Evolutionary conservation across 1,140 invertebrate genomes (phyloP).

Genomic region (Calliphora vicina): DNA sequence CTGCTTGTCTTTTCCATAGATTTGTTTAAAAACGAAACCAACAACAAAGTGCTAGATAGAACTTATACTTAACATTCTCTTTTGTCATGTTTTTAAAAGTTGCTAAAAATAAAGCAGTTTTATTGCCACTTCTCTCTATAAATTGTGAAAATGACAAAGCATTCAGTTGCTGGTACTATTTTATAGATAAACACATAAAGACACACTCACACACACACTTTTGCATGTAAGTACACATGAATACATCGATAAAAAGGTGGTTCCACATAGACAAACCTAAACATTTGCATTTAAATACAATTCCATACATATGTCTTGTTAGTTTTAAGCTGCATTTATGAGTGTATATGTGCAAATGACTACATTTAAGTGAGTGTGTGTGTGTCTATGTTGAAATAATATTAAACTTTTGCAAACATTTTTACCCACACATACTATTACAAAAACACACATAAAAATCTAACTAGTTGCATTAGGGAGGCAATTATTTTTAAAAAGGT

Average conservation of each 20-base stretch:
- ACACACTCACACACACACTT: background rate
- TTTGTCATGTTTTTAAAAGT: background rate
- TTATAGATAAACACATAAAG: background rate
- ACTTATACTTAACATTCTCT: background rate
- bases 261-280: background rate
- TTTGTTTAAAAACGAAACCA: background rate
- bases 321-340: background rate
- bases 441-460: background rate
- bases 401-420: background rate
- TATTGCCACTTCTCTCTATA: background rate
- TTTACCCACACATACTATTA: background rate
- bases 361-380: background rate
- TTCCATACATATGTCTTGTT: background rate
- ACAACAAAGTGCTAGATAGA: background rate
- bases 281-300: background rate
- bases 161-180: background rate
- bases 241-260: background rate
- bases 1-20: background rate
- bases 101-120: background rate
- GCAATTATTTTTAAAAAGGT: background rate
- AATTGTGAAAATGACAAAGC: slow-evolving; percentile 5
- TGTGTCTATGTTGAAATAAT: background rate
- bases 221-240: background rate
- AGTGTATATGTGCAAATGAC: background rate
- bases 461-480: background rate